A percentile compares a stretch with the other conserved stretches of the same genome.
Conservation (phyloP, 2,797 vertebrate species). For the Melanotaenia parkinsoni region DNA sequence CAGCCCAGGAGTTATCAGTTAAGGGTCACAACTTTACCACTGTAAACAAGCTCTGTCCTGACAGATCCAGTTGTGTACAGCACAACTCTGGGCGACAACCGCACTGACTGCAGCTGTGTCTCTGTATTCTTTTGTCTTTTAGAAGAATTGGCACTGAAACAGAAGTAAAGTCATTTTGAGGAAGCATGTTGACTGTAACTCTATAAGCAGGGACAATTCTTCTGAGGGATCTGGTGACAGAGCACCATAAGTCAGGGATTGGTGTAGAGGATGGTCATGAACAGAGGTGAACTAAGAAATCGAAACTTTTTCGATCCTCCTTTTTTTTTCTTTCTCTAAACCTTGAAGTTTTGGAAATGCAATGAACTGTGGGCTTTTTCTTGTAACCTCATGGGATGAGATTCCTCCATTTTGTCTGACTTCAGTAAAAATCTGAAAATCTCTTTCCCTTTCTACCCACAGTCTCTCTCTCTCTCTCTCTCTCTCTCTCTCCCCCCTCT, state of each 20-base stretch:
- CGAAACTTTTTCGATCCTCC: slow-evolving; percentile 20
- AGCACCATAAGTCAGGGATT: slow-evolving; percentile 23
- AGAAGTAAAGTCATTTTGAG: slow-evolving; percentile 19
- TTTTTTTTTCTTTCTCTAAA: slow-evolving; percentile 36
- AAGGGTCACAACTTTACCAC: slow-evolving; percentile 51
- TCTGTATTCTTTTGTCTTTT: slow-evolving; percentile 18
- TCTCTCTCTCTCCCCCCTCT: too few relatives aligned
- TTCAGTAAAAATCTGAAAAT: slow-evolving; percentile 61
- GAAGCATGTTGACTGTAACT: slow-evolving; percentile 37
- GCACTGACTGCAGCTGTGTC: slow-evolving; percentile 39
- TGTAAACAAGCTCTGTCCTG: slow-evolving; percentile 45
- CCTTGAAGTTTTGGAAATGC: slow-evolving; percentile 42
- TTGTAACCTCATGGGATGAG: slow-evolving; percentile 50
- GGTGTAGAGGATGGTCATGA: slow-evolving; percentile 41
- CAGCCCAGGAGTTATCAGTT: slow-evolving; percentile 52
- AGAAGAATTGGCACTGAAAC: slow-evolving; percentile 21
- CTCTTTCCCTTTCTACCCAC: slow-evolving; percentile 33
- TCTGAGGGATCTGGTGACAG: slow-evolving; percentile 40
- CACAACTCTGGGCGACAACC: slow-evolving; percentile 5
- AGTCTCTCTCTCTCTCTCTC: neutral
- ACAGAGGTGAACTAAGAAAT: slow-evolving; percentile 45
- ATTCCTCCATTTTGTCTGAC: slow-evolving; percentile 57
- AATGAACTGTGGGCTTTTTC: slow-evolving; percentile 45
- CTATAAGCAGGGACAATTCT: slow-evolving; percentile 37
- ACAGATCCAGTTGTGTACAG: slow-evolving; percentile 31